Evolutionary conservation across 1,140 invertebrate species (phyloP).

Genomic region (Drosophila pandora): DNA sequence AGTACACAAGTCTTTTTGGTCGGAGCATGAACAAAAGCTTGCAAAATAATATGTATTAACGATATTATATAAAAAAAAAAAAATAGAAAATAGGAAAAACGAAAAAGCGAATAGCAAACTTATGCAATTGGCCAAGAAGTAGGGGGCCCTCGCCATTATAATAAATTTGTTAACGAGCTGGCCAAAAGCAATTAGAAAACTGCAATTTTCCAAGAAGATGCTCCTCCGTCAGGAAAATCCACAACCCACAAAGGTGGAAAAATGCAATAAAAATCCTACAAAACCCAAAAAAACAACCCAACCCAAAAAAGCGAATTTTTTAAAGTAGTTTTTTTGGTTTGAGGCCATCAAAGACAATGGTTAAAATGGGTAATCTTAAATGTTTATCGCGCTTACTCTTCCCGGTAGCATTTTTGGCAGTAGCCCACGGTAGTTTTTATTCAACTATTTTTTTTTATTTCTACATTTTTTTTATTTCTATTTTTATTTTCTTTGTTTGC

Average conservation of each 20-base stretch:
- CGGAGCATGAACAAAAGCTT: constrained; percentile 55
- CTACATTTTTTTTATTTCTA: constrained; percentile 26
- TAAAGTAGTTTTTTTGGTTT: constrained; percentile 31
- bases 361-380: constrained; percentile 70
- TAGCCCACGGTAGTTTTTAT: constrained; percentile 75
- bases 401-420: constrained; percentile 76
- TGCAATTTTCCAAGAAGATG: constrained; percentile 36
- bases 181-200: constrained; percentile 56
- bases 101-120: constrained; percentile 65
- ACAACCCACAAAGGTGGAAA: not conserved
- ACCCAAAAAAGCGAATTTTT: constrained; percentile 47
- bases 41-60: constrained; percentile 83
- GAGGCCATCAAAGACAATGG: constrained; percentile 71
- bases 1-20: constrained; percentile 61
- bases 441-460: constrained; percentile 36
- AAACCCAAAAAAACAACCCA: constrained; percentile 42
- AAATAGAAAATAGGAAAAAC: constrained; percentile 11
- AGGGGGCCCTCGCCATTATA: constrained; percentile 45
- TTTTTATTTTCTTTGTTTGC: constrained; percentile 40
- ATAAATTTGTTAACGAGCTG: constrained; percentile 71
- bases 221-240: not conserved
- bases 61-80: constrained; percentile 77
- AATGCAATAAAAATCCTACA: constrained; percentile 7
- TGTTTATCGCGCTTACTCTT: constrained; percentile 71
- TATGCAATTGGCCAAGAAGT: constrained; percentile 74